Evolutionary conservation across 2,888 invertebrate genomes (phyloP).

Genomic region (Meteorus cinctellus): DNA sequence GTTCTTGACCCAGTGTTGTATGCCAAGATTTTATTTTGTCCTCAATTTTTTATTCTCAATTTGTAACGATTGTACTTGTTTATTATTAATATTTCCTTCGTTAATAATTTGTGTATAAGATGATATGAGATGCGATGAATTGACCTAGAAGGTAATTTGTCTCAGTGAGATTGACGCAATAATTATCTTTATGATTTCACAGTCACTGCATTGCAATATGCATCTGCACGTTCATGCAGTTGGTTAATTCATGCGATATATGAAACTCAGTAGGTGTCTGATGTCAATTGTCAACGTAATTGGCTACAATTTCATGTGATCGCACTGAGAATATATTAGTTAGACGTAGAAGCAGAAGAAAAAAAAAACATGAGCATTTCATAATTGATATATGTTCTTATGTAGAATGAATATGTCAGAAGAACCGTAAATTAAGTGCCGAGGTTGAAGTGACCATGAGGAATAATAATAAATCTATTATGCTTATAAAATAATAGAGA

Average conservation of each 20-base stretch:
- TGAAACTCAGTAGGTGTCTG: slow-evolving; percentile 12
- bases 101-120: background rate
- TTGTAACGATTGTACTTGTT: too few species aligned
- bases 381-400: too few species aligned
- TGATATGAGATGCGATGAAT: background rate
- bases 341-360: too few species aligned
- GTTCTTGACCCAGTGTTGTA: too few species aligned
- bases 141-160: background rate
- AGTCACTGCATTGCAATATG: background rate
- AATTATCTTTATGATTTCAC: slow-evolving; percentile 12
- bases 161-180: background rate
- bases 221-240: background rate
- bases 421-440: too few species aligned
- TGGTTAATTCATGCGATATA: slow-evolving; percentile 13
- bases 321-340: background rate
- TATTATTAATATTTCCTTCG: background rate
- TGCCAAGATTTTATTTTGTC: too few species aligned
- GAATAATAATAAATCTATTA: too few species aligned
- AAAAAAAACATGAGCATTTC: too few species aligned
- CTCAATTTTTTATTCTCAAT: too few species aligned
- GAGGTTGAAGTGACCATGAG: too few species aligned
- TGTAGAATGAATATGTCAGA: too few species aligned
- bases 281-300: slow-evolving; percentile 29
- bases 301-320: slow-evolving; percentile 34
- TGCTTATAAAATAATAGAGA: too few species aligned